Evolutionary conservation across 2,797 vertebrate species (phyloP), one percentile per base, ranked within the genome.

Genomic region (Sebastes minor): DNA sequence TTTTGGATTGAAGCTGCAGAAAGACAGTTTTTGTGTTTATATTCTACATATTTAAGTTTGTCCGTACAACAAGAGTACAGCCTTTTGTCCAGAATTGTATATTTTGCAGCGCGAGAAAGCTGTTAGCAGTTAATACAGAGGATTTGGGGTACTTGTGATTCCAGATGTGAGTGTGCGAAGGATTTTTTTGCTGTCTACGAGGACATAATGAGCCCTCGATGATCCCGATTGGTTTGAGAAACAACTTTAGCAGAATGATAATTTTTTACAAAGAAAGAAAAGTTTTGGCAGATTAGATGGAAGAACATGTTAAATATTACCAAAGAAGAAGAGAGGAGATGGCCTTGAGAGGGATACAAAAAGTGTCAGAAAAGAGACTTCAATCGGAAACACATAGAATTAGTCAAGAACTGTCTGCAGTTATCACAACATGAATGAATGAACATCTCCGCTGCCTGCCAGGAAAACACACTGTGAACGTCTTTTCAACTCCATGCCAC

Each of bases 361-460:
- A 30, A 66, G 32, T 28, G n/a, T 55, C 9, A 20, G 66, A 74
- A 57, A 46, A 35, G 61, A 56, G 18, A 56, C 1, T 30, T 35
- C 3, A 8, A 49, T 3, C 11, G 18, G 61, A 63, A 69, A 46
- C 53, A 16, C 5, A 38, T 52, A 38, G 59, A 66, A 57, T 55
- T 23, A 59, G 57, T 22, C 6, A 2, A 27, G 38, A 75, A 53
- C 14, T 11, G 65, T 74, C 75, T 69, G 42, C 59, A 76, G 60
- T 78, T 75, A 74, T 74, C 56, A 59, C 33, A n/a, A 46, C 83
- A 55, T 64, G 63, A 80, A 64, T 76, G 65, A 78, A 64, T 20
- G 3, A 57, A 62, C 22, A 23, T 71, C 57, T 57, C 67, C 30
- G 55, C 59, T 18, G 65, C 38, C 63, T 78, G 71, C 20, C 38